Base-by-base conservation (phyloP, 2,797 vertebrate genomes). In the Enteromius treurensis region DNA sequence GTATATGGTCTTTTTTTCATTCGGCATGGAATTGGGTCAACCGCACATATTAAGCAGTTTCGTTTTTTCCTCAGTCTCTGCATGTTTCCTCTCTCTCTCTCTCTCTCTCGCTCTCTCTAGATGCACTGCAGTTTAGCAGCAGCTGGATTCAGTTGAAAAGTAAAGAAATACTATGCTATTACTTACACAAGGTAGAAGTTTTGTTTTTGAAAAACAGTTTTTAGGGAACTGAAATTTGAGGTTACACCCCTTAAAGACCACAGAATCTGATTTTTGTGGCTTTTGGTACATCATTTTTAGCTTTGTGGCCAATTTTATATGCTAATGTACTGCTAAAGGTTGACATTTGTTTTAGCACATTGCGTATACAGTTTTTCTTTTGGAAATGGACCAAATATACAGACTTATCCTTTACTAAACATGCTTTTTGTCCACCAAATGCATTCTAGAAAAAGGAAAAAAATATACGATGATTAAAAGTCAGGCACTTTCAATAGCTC, bases 11-110 rank as follows among this genome's bases (percentile, higher is more conserved):
- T 90, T 89, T 79, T 79, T 91, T 93, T 92, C 88, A 91, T 95
- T 93, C 88, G 90, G 76, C 87, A 87, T 85, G 90, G 92, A 95
- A 95, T 90, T 94, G 89, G 93, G 94, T 94, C 93, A 94, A 89
- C 87, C 89, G 88, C 93, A 94, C 93, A 94, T 94, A 92, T 93
- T 85, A 94, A 91, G 92, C 86, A 86, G 29, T 49, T 73, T 83
- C 3, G 32, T 1, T 60, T 64, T 53, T 60, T 68, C 37, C 79
- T 60, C 13, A 32, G 29, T 42, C 37, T 80, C 34, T 58, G 49
- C 34, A 49, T 79, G 40, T 37, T 26, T 65, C 13, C 15, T 3
- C 13, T 10, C 71, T 74, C 70, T 51, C 69, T 71, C 19, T 42
- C 15, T 29, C 8, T 13, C 75, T 78, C 83, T 32, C 32, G 2